A percentile compares a stretch with the other conserved stretches of the same genome.
Conservation (phyloP, 2,113 vertebrate species). For the Lycocorax pyrrhopterus region DNA sequence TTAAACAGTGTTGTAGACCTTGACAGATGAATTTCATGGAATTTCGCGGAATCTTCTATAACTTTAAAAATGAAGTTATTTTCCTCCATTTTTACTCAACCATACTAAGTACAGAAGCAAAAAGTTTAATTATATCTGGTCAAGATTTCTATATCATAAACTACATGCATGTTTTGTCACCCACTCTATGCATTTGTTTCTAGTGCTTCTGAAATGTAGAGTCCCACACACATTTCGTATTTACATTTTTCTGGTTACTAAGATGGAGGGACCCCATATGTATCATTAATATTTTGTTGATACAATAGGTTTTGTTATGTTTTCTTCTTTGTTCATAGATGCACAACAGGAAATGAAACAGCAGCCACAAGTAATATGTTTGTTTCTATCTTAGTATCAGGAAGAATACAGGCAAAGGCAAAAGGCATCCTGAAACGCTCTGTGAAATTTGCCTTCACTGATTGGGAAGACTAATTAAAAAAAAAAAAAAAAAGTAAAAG, state of each 20-base stretch:
- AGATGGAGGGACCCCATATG: neutral
- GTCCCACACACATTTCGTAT: neutral
- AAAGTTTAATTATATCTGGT: neutral
- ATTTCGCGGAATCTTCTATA: neutral
- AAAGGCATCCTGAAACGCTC: neutral
- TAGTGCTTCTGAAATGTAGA: neutral
- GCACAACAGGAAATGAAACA: neutral
- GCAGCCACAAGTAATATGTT: neutral
- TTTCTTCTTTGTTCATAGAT: neutral
- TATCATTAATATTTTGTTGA: neutral
- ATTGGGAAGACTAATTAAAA: neutral
- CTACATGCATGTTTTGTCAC: neutral
- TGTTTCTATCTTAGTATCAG: neutral
- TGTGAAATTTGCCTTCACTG: neutral
- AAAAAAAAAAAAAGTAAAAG: neutral
- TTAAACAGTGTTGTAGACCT: neutral
- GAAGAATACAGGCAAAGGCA: neutral
- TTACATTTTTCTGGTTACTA: neutral
- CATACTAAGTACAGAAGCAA: neutral
- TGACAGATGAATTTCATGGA: neutral
- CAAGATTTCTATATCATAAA: neutral
- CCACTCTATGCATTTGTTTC: neutral
- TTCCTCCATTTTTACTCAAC: neutral
- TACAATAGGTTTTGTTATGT: neutral
- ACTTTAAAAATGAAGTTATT: neutral